Evolutionary conservation across 2,888 invertebrate genomes (phyloP).

Genomic region (Fabriciana adippe): DNA sequence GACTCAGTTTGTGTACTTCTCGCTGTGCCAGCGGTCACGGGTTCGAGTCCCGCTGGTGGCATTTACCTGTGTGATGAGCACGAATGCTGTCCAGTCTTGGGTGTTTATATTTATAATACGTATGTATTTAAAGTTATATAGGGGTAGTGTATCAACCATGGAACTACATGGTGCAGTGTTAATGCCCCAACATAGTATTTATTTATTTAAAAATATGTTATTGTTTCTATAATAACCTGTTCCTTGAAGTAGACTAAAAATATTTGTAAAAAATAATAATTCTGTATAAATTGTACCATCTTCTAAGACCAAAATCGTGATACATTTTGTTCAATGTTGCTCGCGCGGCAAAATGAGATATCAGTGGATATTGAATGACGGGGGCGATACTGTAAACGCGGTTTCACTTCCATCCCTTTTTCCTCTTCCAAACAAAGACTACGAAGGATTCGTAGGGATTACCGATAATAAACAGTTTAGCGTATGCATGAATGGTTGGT

Average conservation of each 20-base stretch:
- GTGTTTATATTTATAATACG: too few relatives aligned
- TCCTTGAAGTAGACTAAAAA: not conserved
- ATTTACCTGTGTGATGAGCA: too few relatives aligned
- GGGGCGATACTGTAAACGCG: conserved; percentile 57
- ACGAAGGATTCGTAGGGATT: conserved; percentile 45
- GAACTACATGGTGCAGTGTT: too few relatives aligned
- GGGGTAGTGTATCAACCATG: too few relatives aligned
- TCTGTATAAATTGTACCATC: conserved; percentile 42
- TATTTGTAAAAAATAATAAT: not conserved
- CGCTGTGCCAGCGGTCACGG: too few relatives aligned
- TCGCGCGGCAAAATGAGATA: conserved; percentile 77
- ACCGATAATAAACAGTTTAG: conserved; percentile 54
- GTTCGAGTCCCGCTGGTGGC: too few relatives aligned
- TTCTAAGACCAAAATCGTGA: conserved; percentile 56
- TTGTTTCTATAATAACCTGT: too few relatives aligned
- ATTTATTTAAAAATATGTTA: too few relatives aligned
- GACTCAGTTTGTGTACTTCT: too few relatives aligned
- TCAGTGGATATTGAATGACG: conserved; percentile 78
- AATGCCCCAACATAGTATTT: too few relatives aligned
- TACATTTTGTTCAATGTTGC: conserved; percentile 63
- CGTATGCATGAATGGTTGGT: not conserved
- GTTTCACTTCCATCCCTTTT: conserved; percentile 48
- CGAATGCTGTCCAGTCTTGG: too few relatives aligned
- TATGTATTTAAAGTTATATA: too few relatives aligned
- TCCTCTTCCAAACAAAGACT: conserved; percentile 53